phyloP scores from a whole-genome alignment of 1,140 invertebrate genomes.

The Lucilia sericata region DNA sequence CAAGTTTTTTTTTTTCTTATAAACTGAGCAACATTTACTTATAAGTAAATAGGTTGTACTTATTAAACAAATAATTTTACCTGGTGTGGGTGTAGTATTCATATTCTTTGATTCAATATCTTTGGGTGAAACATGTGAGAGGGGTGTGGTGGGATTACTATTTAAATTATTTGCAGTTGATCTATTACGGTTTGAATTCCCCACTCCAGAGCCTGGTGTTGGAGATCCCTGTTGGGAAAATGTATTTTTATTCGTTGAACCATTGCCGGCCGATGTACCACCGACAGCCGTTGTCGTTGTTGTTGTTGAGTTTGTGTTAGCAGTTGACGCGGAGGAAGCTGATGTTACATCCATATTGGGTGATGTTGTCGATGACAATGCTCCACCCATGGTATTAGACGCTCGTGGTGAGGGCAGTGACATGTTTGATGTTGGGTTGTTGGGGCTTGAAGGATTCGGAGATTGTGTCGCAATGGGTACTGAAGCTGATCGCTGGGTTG shows the following conservation, averaged over 20 bases:
- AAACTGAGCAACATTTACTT: too few relatives aligned
- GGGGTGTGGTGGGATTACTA: conserved; percentile 79
- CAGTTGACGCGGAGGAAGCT: not conserved
- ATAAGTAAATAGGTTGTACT: too few relatives aligned
- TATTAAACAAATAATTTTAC: conserved; percentile 4
- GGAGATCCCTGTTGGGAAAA: conserved; percentile 56
- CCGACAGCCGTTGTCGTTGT: conserved; percentile 46
- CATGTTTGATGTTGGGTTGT: conserved; percentile 78
- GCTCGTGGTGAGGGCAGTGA: conserved; percentile 79
- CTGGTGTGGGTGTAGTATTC: conserved; percentile 8
- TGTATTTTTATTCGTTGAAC: conserved; percentile 51
- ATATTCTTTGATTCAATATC: conserved; percentile 49
- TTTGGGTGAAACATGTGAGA: conserved; percentile 74
- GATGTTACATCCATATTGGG: conserved; percentile 66
- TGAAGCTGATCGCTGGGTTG: conserved; percentile 83
- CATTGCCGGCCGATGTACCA: conserved; percentile 4
- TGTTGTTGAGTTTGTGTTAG: conserved; percentile 50
- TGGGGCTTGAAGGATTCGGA: conserved; percentile 78
- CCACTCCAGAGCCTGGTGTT: conserved; percentile 45
- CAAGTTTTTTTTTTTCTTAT: too few relatives aligned
- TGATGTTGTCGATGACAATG: conserved; percentile 72
- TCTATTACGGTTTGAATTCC: conserved; percentile 48
- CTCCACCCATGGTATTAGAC: conserved; percentile 68
- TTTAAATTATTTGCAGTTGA: conserved; percentile 56
- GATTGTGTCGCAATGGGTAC: conserved; percentile 84